Evolutionary conservation across 2,113 vertebrate genomes (phyloP).

Genomic region (Antechinus stuartii): DNA sequence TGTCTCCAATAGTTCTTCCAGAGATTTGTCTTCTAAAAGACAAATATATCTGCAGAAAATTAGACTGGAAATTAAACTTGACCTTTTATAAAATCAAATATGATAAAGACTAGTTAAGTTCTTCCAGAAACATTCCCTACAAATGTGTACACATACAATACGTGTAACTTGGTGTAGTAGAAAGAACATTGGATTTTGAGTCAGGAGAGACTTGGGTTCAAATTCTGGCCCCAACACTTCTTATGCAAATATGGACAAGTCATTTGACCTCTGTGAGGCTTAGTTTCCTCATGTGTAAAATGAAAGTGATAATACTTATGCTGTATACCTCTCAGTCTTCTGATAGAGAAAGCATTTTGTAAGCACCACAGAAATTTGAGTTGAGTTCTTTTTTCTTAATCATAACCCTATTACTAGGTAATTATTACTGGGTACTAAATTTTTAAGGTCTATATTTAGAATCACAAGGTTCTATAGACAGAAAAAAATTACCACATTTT

Average conservation of each 20-base stretch:
- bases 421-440: not conserved
- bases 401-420: not conserved
- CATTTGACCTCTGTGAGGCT: not conserved
- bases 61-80: not conserved
- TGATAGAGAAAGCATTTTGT: not conserved
- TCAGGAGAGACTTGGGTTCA: not conserved
- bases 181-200: not conserved
- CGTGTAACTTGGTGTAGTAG: slow-evolving; percentile 3
- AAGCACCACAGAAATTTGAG: not conserved
- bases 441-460: not conserved
- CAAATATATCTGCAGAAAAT: not conserved
- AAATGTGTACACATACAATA: not conserved
- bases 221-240: not conserved
- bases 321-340: not conserved
- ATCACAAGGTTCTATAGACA: not conserved
- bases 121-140: slow-evolving; percentile 13
- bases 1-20: slow-evolving; percentile 43
- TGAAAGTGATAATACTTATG: not conserved
- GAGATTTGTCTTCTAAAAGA: slow-evolving; percentile 17
- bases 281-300: not conserved
- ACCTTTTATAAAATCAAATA: slow-evolving; percentile 15
- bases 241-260: not conserved
- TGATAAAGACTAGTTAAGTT: slow-evolving; percentile 27
- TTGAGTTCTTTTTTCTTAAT: not conserved
- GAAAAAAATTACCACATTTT: not conserved